These are phyloP conservation scores for Ichneumoninae sp. DNA, from an alignment of 2,888 invertebrate genomes.

Conservation along the genomic window DNA sequence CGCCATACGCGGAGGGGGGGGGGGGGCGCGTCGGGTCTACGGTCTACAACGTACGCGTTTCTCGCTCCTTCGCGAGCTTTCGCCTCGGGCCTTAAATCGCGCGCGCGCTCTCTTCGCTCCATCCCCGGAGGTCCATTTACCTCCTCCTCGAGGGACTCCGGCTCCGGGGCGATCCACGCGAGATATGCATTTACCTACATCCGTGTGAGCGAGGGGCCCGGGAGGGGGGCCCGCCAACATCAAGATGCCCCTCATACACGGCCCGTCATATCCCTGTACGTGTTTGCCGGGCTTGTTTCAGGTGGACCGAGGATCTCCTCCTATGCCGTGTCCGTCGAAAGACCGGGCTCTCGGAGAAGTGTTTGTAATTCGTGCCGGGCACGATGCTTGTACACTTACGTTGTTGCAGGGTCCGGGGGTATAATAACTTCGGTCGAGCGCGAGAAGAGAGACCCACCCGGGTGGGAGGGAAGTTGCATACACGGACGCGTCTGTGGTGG, in stretches of 20 bases:
- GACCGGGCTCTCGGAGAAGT: constrained; percentile 32
- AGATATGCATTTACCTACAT: constrained; percentile 66
- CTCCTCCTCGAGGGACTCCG: constrained; percentile 58
- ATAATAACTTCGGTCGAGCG: constrained; percentile 36
- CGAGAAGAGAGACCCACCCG: constrained; percentile 33
- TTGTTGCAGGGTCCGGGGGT: constrained; percentile 40
- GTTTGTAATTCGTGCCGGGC: constrained; percentile 56
- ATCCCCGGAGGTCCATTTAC: constrained; percentile 71
- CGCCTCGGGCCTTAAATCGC: constrained; percentile 49
- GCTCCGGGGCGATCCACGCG: constrained; percentile 58
- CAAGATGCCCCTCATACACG: constrained; percentile 4
- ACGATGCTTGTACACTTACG: constrained; percentile 31
- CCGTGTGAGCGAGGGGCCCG: constrained; percentile 39
- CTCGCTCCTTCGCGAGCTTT: constrained; percentile 55
- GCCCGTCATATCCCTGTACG: constrained; percentile 19
- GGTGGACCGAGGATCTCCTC: constrained; percentile 52
- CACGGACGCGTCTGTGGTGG: constrained; percentile 8
- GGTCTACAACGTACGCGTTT: constrained; percentile 18
- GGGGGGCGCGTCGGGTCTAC: background rate
- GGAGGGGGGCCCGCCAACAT: constrained; percentile 6
- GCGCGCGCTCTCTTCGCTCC: constrained; percentile 43
- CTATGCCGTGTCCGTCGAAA: constrained; percentile 50
- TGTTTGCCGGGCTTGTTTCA: constrained; percentile 59
- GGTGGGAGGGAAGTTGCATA: background rate
- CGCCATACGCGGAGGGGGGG: background rate